Evolutionary conservation across 2,888 invertebrate species (phyloP).

Genomic region (Monoplex corrugatus): DNA sequence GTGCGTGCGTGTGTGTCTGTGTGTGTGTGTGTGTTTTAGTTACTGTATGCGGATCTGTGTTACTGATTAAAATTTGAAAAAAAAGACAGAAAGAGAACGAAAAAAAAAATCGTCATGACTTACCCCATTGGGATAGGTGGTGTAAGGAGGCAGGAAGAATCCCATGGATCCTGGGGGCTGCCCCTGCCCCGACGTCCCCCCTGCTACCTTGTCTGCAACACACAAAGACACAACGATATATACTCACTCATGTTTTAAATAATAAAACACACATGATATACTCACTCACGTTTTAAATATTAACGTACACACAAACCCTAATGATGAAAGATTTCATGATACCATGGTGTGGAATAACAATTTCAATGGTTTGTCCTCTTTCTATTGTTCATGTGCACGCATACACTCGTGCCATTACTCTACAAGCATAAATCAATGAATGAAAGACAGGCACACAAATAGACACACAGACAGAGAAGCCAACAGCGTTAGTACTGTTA

Average conservation of each 20-base stretch:
- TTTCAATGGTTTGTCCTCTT: background rate
- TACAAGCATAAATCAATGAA: no score
- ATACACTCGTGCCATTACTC: no score
- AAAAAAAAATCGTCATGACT: conserved; percentile 51
- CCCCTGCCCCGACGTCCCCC: conserved; percentile 53
- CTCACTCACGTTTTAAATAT: no score
- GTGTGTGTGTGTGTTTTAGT: no score
- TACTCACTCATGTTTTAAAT: background rate
- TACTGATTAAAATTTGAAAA: no score
- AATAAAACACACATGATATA: background rate
- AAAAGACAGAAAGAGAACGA: no score
- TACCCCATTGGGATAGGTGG: conserved; percentile 72
- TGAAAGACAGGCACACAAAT: background rate
- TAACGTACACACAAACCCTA: no score
- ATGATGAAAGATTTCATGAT: background rate
- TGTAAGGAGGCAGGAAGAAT: conserved; percentile 66
- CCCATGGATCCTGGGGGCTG: conserved; percentile 57
- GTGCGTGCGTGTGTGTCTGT: no score
- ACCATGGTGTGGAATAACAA: background rate
- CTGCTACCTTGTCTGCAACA: conserved; percentile 24
- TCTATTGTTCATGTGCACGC: background rate
- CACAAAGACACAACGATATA: background rate
- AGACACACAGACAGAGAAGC: background rate
- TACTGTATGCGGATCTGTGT: no score
- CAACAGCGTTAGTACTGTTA: no score